These are phyloP conservation scores for Saturnia japonica DNA, from an alignment of 2,888 invertebrate species.

Conservation along the genomic window DNA sequence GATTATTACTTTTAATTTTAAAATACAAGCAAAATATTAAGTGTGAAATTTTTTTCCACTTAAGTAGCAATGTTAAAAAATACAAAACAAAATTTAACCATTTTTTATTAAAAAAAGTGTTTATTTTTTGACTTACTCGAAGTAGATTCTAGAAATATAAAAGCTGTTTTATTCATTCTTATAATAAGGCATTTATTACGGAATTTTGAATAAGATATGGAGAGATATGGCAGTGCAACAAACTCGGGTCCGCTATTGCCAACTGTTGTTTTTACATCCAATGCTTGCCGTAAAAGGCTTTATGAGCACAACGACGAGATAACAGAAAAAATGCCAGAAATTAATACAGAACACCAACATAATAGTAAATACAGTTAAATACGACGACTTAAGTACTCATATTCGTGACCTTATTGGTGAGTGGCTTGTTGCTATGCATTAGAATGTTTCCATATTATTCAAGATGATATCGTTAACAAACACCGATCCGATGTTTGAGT, in stretches of 20 bases:
- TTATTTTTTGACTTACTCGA: neutral
- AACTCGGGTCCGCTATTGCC: conserved; percentile 52
- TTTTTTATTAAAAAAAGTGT: neutral
- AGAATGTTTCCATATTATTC: neutral
- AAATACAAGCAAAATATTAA: too few species aligned
- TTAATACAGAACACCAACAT: neutral
- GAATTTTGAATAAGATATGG: conserved; percentile 34
- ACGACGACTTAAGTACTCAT: neutral
- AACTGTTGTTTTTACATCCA: conserved; percentile 34
- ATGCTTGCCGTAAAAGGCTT: conserved; percentile 9
- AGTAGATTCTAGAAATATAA: neutral
- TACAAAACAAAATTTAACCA: neutral
- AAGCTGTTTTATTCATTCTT: neutral
- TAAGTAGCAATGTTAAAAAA: too few species aligned
- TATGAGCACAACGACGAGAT: conserved; percentile 13
- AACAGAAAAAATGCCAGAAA: conserved; percentile 3
- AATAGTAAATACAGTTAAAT: neutral
- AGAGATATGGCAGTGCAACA: conserved; percentile 47
- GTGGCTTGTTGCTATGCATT: neutral
- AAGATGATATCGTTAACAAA: neutral
- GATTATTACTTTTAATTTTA: neutral
- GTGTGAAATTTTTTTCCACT: too few species aligned
- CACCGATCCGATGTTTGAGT: neutral
- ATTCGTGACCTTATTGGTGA: neutral
- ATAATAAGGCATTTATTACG: neutral